These are phyloP conservation scores for Saccopteryx bilineata DNA, from an alignment of 2,113 vertebrate genomes.

Conservation along the genomic window DNA sequence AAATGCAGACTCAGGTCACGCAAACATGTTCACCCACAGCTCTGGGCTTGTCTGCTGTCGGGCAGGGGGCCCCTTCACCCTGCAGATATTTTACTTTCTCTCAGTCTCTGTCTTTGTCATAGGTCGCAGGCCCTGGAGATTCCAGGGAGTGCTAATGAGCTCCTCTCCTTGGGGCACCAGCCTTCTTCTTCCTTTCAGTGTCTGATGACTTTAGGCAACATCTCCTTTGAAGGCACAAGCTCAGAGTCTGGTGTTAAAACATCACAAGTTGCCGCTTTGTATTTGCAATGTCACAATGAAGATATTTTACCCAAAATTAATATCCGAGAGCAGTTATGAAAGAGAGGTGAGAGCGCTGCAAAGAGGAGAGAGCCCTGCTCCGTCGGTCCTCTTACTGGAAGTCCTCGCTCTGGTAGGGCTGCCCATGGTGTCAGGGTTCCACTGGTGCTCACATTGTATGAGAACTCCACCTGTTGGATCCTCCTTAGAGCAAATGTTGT, in stretches of 20 bases:
- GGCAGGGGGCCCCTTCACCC: too few species aligned
- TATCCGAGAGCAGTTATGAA: neutral
- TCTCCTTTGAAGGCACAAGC: neutral
- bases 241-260: neutral
- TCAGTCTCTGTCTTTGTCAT: neutral
- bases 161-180: neutral
- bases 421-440: rapidly evolving
- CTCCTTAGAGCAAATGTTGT: neutral
- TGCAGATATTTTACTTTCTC: rapidly evolving
- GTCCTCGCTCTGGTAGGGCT: rapidly evolving
- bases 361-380: neutral
- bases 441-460: neutral
- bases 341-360: neutral
- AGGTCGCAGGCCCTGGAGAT: neutral
- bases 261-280: neutral
- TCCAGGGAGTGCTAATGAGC: neutral
- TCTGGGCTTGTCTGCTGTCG: neutral
- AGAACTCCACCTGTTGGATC: neutral
- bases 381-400: neutral
- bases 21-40: neutral
- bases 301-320: constrained; percentile 2
- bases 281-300: neutral
- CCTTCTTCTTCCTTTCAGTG: neutral
- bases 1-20: neutral
- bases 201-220: neutral